Conservation (phyloP, 2,888 invertebrate genomes). For the Polydrusus cervinus region DNA sequence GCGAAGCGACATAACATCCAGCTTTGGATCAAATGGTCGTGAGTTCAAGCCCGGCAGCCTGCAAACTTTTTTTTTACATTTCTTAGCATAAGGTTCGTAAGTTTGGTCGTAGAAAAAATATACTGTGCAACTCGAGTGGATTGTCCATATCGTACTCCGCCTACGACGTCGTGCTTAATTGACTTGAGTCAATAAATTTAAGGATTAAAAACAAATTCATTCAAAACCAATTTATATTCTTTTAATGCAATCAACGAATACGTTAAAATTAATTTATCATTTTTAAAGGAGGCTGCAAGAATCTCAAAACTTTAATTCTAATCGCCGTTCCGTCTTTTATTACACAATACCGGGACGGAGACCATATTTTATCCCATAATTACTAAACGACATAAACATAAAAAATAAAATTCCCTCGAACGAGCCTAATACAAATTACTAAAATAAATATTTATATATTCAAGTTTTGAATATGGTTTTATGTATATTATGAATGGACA, state of each 20-base stretch:
- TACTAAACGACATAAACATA: constrained; percentile 43
- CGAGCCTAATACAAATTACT: constrained; percentile 50
- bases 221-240: constrained; percentile 19
- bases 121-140: too few relatives aligned
- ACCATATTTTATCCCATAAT: constrained; percentile 42
- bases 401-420: constrained; percentile 37
- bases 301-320: constrained; percentile 22
- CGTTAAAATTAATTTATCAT: constrained; percentile 37
- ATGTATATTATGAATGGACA: constrained; percentile 55
- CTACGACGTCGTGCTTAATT: too few relatives aligned
- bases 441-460: constrained; percentile 54
- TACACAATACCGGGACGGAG: constrained; percentile 32
- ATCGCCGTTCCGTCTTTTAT: constrained; percentile 26
- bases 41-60: too few relatives aligned
- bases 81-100: too few relatives aligned
- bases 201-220: constrained; percentile 3
- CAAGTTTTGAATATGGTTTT: constrained; percentile 46
- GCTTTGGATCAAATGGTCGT: too few relatives aligned
- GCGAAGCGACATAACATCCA: too few relatives aligned
- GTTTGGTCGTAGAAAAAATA: too few relatives aligned
- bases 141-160: too few relatives aligned
- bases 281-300: constrained; percentile 4
- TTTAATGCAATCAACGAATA: constrained; percentile 33
- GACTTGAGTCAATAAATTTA: background rate
- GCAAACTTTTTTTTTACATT: too few relatives aligned